Conservation (phyloP, 1,140 invertebrate genomes). For the Metopolophium dirhodum region DNA sequence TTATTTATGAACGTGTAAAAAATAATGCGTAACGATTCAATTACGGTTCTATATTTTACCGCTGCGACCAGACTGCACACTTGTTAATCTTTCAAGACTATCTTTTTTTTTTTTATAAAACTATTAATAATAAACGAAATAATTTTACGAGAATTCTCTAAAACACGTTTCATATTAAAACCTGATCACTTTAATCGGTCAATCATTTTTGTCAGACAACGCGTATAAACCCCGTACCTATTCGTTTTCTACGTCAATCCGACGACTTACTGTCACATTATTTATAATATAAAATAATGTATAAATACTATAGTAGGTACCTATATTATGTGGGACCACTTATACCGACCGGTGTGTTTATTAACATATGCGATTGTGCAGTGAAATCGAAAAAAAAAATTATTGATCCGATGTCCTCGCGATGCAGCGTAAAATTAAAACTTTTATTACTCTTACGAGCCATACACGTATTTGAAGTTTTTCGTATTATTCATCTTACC, state of each 20-base stretch:
- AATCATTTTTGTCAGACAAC: conserved; percentile 15
- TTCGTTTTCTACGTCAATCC: background rate
- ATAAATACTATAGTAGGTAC: background rate
- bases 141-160: conserved; percentile 19
- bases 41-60: background rate
- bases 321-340: background rate
- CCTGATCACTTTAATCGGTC: conserved; percentile 31
- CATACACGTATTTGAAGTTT: background rate
- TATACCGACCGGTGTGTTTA: background rate
- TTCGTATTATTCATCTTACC: background rate
- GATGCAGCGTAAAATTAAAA: background rate
- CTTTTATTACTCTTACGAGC: background rate
- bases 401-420: background rate
- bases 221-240: background rate
- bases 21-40: conserved; percentile 12
- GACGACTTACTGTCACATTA: conserved; percentile 21
- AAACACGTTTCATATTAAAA: conserved; percentile 29
- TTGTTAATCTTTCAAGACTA: background rate
- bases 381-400: background rate
- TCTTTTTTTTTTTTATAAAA: background rate
- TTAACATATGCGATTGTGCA: background rate
- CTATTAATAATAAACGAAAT: background rate
- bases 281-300: conserved; percentile 8
- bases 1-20: conserved; percentile 8
- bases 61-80: background rate